Evolutionary conservation across 2,113 vertebrate genomes (phyloP), one percentile per base, ranked within the genome.

Genomic region (Burhinus bistriatus): DNA sequence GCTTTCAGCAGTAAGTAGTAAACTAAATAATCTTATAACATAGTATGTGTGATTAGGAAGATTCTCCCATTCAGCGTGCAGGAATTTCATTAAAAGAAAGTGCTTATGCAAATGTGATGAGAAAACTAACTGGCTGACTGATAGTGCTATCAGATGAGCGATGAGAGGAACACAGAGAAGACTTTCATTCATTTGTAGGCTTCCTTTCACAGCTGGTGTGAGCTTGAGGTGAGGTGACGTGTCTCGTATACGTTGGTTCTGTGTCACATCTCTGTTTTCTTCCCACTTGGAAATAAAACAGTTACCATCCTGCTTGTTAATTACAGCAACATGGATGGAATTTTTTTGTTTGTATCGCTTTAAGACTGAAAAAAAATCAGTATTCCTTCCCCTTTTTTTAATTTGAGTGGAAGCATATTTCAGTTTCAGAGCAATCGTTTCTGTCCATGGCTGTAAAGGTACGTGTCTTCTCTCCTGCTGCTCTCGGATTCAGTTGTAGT

Each of bases 401-500:
- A 25, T 23, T 14, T 34, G 47, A 65, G 51, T 47, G 71, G 72
- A 78, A 87, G 44, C 47, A 9, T 38, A 9, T 59, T 89, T 38
- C 49, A 29, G 65, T 72, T 84, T 40, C 27, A 20, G 61, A 82
- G 81, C 7, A 12, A 6, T 65, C 29, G 2, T 29, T 64, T 38
- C 27, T 84, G 51, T 16, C 72, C 34, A 0, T 45, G 40, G 26
- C 19, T 87, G 17, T 19, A 47, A 89, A 55, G n/a, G 79, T 76
- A 25, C 19, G 5, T 72, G 42, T 77, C 69, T 78, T 45, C 44
- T 52, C 51, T 40, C 45, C 52, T 38, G 85, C 55, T 42, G 3
- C 89, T 70, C 13, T 73, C 11, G 1, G 40, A 2, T 49, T 54
- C 0, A 0, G 5, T 58, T 76, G 73, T 71, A 90, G 78, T 6